These are phyloP conservation scores for Drosophila tristis DNA, from an alignment of 1,140 invertebrate genomes.

Conservation along the genomic window DNA sequence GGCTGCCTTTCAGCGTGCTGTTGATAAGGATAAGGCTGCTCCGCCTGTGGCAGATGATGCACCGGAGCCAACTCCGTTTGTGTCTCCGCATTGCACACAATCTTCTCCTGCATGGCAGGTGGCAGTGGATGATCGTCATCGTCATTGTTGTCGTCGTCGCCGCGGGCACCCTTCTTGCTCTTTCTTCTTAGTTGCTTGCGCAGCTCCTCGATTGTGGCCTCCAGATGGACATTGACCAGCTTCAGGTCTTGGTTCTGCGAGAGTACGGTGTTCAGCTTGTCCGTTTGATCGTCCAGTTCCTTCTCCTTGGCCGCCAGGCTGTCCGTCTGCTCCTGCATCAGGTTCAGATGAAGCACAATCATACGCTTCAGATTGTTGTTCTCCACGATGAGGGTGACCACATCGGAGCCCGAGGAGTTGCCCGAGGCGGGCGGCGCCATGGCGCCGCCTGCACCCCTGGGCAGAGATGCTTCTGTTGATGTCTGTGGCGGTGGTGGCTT, in stretches of 20 bases:
- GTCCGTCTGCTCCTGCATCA: constrained; percentile 90
- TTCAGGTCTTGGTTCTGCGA: constrained; percentile 57
- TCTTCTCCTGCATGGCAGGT: constrained; percentile 46
- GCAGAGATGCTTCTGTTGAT: not conserved
- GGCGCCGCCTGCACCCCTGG: constrained; percentile 7
- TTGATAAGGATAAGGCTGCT: not conserved
- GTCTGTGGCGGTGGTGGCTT: constrained; percentile 24
- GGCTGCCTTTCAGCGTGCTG: not conserved
- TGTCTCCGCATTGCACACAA: constrained; percentile 50
- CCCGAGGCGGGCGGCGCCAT: constrained; percentile 32
- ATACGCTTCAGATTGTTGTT: constrained; percentile 82
- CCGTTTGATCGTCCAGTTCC: constrained; percentile 83
- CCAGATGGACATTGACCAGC: constrained; percentile 43
- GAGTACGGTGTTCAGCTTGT: constrained; percentile 40
- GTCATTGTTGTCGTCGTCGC: constrained; percentile 26
- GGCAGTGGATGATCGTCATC: constrained; percentile 48
- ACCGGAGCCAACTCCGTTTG: constrained; percentile 36
- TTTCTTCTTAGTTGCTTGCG: constrained; percentile 44
- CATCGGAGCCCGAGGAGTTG: constrained; percentile 34
- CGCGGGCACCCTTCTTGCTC: constrained; percentile 28
- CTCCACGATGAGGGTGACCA: constrained; percentile 64
- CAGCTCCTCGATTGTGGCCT: constrained; percentile 50
- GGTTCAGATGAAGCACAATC: constrained; percentile 88
- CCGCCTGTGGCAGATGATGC: constrained; percentile 2
- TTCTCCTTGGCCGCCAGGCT: constrained; percentile 89